Conservation (phyloP, 2,113 vertebrate genomes). For the Pithys albifrons region DNA sequence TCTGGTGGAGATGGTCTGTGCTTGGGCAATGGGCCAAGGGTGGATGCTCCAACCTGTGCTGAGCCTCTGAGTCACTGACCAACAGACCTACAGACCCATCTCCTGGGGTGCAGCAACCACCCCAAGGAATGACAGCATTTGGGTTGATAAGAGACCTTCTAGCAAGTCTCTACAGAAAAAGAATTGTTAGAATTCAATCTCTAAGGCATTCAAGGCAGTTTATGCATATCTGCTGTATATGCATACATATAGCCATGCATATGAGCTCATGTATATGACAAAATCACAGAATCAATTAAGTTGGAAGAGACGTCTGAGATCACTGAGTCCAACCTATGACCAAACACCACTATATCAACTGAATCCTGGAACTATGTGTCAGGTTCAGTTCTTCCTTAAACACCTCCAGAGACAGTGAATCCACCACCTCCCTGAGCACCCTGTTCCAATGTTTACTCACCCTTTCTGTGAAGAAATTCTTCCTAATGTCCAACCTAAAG, state of each 20-base stretch:
- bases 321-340: not conserved
- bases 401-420: not conserved
- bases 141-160: not conserved
- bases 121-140: not conserved
- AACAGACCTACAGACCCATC: not conserved
- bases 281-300: not conserved
- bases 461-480: not conserved
- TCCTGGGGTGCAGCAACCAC: not conserved
- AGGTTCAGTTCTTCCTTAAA: not conserved
- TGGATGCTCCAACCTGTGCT: not conserved
- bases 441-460: not conserved
- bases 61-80: not conserved
- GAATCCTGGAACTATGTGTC: not conserved
- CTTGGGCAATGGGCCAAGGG: not conserved
- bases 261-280: not conserved
- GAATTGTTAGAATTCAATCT: not conserved
- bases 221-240: not conserved
- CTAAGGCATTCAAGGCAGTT: not conserved
- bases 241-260: fast-evolving
- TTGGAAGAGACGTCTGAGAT: not conserved
- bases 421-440: not conserved
- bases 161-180: not conserved
- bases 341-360: not conserved
- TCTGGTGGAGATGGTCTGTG: not conserved
- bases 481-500: not conserved